Base-by-base conservation (phyloP, 2,888 invertebrate species). In the Bedellia somnulentella region DNA sequence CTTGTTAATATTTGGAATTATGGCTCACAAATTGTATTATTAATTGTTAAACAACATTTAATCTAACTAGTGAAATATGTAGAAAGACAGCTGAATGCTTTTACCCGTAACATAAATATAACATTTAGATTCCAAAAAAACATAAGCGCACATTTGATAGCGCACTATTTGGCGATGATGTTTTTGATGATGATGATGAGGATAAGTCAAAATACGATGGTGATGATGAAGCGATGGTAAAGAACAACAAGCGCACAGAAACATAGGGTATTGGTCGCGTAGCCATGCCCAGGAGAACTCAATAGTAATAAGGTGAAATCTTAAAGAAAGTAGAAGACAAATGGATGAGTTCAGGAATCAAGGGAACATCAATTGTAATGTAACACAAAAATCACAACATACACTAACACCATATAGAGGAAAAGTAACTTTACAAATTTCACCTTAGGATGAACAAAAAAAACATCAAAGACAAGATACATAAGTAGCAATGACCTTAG, bases 211-310 rank as follows among this genome's bases (percentile, higher is more conserved):
- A 36, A 33, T 34, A 33, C 37, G 37, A 39, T 37, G 35, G 37
- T 46, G 42, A 26, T 23, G 29, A 31, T 48, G 49, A 60, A 57
- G 62, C 58, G 37, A 58, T 59, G 58, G 52, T 48, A 62, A 63
- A 67, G 68, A 63, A 71, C 75, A 73, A 73, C 75, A 75, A 75
- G 75, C 75, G 75, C 75, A 75, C 75, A 75, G 61, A 70, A 71
- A 70, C 60, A 52, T 50, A 49, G 56, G 51, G 53, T 39, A 49
- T 50, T 52, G 52, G 58, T 55, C 62, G 54, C 53, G 64, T 57
- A 54, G 70, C 71, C 73, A 73, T 70, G 68, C 73, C 73, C 71
- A 63, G 57, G 54, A 58, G 58, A 5, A 18, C 9, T 5, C 9
- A 18, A 18, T 6, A 6, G 18, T 6, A 18, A n/a, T n/a, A n/a